A percentile compares a stretch with the other conserved stretches of the same genome.
phyloP scores from a whole-genome alignment of 2,797 vertebrate genomes.

The Alosa sapidissima region DNA sequence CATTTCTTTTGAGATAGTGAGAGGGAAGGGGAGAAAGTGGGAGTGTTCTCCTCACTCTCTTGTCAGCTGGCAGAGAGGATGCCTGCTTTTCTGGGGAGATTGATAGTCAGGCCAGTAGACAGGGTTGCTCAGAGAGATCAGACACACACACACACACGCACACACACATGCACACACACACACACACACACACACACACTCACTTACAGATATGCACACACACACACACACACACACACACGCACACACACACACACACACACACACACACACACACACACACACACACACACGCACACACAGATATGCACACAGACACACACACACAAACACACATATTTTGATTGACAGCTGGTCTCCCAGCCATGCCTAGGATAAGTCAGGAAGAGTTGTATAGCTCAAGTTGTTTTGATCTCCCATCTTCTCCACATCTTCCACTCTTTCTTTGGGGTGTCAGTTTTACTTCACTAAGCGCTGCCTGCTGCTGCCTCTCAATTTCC shows the following conservation, averaged over 20 bases:
- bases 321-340: not conserved
- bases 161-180: not conserved
- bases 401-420: conserved; percentile 15
- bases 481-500: not conserved
- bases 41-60: not conserved
- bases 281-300: not conserved
- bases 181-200: conserved; percentile 11
- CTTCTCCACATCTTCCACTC: not conserved
- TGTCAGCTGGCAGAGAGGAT: not conserved
- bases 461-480: not conserved
- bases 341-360: not conserved
- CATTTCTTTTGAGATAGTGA: no score
- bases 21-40: no score
- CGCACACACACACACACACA: not conserved
- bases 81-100: not conserved
- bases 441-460: not conserved
- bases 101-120: not conserved
- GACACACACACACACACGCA: not conserved
- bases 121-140: not conserved
- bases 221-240: not conserved
- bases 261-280: not conserved
- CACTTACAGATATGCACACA: not conserved
- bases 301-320: not conserved
- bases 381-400: not conserved
- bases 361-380: not conserved